Evolutionary conservation across 2,797 vertebrate species (phyloP), one percentile per base, ranked within the genome.

Genomic region (Sciurus vulgaris): DNA sequence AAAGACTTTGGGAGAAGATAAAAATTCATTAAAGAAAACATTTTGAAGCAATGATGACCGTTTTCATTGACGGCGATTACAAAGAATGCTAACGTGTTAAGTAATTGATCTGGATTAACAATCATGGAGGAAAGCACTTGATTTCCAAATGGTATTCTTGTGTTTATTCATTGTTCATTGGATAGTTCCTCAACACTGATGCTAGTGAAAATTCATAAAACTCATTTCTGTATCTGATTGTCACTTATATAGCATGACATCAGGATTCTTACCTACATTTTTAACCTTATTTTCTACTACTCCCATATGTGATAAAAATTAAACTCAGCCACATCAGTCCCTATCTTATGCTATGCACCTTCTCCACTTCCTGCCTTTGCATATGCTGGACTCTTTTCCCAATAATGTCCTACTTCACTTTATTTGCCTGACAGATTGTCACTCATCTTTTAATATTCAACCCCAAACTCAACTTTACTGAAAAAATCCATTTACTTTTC

Each of bases 361-460:
- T 41, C 56, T 89, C 61, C 89, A 44, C 33, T 89, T 78, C 18
- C 33, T 79, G 30, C 11, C 81, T 86, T 81, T 65, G 3, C 8
- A 54, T 33, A 54, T 61, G 3, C 28, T 35, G 26, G 49, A 95
- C 1, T 73, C 10, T 73, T 87, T 56, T 72, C 54, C 51, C 26
- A 63, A 3, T 30, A 87, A 63, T 61, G 6, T 54, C 20, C 13
- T 70, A 77, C 11, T 89, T 14, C 17, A 73, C 4, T 2, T 76
- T 44, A 41, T 44, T 54, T 69, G 38, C 14, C 24, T 82, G 35
- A 18, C 28, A 92, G 88, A 91, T 38, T 76, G 51, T 26, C 73
- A 67, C 11, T 86, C 15, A 54, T 61, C 26, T 30, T 92, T 83
- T 47, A 92, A 93, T 59, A 84, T 84, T 89, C 54, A 82, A 30